These are phyloP conservation scores for Paralvinella palmiformis DNA, from an alignment of 1,140 invertebrate species.

Conservation along the genomic window DNA sequence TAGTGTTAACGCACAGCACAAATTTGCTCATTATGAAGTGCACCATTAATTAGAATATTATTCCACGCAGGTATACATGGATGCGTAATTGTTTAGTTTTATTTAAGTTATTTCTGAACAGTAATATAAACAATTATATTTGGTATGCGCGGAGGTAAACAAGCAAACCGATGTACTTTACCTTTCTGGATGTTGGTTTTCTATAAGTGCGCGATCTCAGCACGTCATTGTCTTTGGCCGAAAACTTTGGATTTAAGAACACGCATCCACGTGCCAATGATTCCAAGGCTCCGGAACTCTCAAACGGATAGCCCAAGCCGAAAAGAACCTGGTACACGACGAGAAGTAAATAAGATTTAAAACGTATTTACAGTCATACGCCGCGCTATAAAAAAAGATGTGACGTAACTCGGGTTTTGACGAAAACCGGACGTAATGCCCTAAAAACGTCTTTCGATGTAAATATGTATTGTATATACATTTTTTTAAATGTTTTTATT, in stretches of 20 bases:
- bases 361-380: too few relatives aligned
- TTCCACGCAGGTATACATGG: not conserved
- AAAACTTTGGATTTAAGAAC: slow-evolving; percentile 16
- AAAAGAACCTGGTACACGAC: slow-evolving; percentile 19
- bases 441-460: too few relatives aligned
- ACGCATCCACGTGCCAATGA: slow-evolving; percentile 18
- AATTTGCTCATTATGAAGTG: not conserved
- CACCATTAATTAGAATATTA: not conserved
- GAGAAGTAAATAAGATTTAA: too few relatives aligned
- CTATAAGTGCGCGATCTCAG: not conserved
- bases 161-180: not conserved
- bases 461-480: too few relatives aligned
- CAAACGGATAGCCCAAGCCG: slow-evolving; percentile 18
- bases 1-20: not conserved
- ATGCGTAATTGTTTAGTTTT: not conserved
- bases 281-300: slow-evolving; percentile 14
- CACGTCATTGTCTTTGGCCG: not conserved
- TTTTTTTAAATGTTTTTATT: too few relatives aligned
- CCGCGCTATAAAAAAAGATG: too few relatives aligned
- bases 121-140: not conserved
- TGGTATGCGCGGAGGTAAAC: not conserved
- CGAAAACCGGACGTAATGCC: too few relatives aligned
- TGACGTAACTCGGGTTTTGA: too few relatives aligned
- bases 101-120: not conserved
- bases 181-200: slow-evolving; percentile 17